Base-by-base conservation (phyloP, 2,797 vertebrate genomes). In the Epinephelus awoara region DNA sequence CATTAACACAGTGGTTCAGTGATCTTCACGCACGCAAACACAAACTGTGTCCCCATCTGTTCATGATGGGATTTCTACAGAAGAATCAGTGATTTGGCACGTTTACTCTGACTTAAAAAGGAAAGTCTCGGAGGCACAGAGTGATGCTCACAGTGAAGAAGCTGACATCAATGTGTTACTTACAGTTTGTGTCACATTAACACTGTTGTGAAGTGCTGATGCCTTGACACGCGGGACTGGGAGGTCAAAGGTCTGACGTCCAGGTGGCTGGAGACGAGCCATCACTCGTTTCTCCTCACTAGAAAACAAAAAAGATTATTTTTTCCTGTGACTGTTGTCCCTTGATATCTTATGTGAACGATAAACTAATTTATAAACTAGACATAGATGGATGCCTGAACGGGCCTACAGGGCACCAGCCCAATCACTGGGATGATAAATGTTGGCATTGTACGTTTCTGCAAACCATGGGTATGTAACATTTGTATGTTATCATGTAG, bases 221-320 rank as follows among this genome's bases (percentile, higher is more conserved):
- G 66, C 58, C 50, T 79, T 21, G 5, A 57, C 17, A 18, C 42
- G n/a, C 14, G 4, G 49, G 49, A 25, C 54, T 19, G 27, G 27
- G 14, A 65, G 51, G 75, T 89, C 62, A 61, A 80, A 75, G 72
- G 50, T 83, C 69, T 67, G 29, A 64, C 0, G 58, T 67, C 55
- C 29, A 56, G 56, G 34, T 34, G 52, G 51, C 49, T 42, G 77
- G 7, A 78, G 44, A 27, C n/a, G 23, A 68, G 7, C 10, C 42
- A 13, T 40, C 62, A 1, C 47, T 59, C 6, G 19, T 46, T 67
- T 55, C 67, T 93, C 86, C 65, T 93, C 86, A 93, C 92, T 93
- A 47, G 42, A 79, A 83, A 75, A 73, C 2, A 85, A 61, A 62
- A 62, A 19, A 7, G 6, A 47, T 34, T 1, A 9, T 62, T 46